These are phyloP conservation scores for Pygoscelis adeliae DNA, from an alignment of 2,113 vertebrate species.

Conservation along the genomic window DNA sequence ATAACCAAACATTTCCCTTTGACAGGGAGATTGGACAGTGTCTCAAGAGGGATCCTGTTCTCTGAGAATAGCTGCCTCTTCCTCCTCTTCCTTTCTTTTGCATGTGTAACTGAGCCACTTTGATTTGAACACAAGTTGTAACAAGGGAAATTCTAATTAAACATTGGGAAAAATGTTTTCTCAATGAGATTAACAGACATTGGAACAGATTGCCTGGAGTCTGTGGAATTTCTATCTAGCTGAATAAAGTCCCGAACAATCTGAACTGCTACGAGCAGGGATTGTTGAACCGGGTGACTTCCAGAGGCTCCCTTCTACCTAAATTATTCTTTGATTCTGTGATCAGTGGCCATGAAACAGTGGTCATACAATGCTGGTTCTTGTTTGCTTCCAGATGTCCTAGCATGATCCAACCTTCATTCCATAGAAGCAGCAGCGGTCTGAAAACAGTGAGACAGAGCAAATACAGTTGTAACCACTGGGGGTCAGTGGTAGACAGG, in stretches of 20 bases:
- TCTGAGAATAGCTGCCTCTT: background rate
- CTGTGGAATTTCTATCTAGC: background rate
- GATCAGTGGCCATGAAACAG: background rate
- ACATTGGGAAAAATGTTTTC: background rate
- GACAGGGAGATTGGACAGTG: background rate
- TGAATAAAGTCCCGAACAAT: background rate
- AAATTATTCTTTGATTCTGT: background rate
- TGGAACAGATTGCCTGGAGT: background rate
- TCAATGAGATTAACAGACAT: background rate
- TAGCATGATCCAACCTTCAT: background rate
- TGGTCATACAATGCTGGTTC: background rate
- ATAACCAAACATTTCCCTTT: background rate
- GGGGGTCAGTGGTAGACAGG: conserved; percentile 55
- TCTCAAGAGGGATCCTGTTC: background rate
- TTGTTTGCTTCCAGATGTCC: background rate
- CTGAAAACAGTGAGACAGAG: background rate
- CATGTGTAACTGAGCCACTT: background rate
- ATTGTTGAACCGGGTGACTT: background rate
- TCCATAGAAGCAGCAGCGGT: background rate
- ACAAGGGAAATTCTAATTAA: background rate
- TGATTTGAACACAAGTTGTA: background rate
- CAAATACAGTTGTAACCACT: conserved; percentile 18
- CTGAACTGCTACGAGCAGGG: background rate
- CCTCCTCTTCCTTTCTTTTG: background rate
- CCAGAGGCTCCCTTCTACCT: background rate